These are phyloP conservation scores for Manis javanica DNA, from an alignment of 2,797 vertebrate species.

Conservation along the genomic window DNA sequence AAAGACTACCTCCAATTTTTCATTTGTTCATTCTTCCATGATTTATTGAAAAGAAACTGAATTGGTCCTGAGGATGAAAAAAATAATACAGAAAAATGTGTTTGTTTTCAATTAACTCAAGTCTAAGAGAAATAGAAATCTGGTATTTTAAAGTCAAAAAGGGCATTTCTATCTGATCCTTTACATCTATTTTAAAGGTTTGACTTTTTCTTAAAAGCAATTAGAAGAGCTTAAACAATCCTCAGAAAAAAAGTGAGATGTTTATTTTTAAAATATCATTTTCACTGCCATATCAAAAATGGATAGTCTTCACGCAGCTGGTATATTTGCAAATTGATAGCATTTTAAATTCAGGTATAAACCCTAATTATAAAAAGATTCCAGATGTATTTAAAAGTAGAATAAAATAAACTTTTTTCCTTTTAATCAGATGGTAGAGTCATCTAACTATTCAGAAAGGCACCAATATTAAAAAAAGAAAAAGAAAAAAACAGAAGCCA, in stretches of 20 bases:
- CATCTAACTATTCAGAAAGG: not conserved
- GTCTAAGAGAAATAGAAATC: not conserved
- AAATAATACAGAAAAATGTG: not conserved
- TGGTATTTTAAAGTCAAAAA: not conserved
- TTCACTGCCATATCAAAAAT: slow-evolving; percentile 18
- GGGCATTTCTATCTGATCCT: not conserved
- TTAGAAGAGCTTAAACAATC: not conserved
- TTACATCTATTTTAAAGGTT: not conserved
- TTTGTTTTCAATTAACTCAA: not conserved
- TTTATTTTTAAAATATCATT: slow-evolving; percentile 58
- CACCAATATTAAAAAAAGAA: too few species aligned
- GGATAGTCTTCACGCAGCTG: not conserved
- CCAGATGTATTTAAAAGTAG: not conserved
- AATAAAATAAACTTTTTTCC: not conserved
- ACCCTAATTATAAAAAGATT: not conserved
- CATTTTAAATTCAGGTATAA: slow-evolving; percentile 32
- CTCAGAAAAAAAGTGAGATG: not conserved
- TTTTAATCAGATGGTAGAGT: not conserved
- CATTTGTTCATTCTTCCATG: not conserved
- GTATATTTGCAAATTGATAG: not conserved
- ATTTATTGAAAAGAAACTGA: not conserved
- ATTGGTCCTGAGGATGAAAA: not conserved
- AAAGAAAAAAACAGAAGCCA: not conserved
- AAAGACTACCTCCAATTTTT: not conserved
- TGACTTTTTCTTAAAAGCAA: not conserved